These are phyloP conservation scores for Parasteatoda lunata DNA, from an alignment of 2,888 invertebrate genomes.

Conservation along the genomic window DNA sequence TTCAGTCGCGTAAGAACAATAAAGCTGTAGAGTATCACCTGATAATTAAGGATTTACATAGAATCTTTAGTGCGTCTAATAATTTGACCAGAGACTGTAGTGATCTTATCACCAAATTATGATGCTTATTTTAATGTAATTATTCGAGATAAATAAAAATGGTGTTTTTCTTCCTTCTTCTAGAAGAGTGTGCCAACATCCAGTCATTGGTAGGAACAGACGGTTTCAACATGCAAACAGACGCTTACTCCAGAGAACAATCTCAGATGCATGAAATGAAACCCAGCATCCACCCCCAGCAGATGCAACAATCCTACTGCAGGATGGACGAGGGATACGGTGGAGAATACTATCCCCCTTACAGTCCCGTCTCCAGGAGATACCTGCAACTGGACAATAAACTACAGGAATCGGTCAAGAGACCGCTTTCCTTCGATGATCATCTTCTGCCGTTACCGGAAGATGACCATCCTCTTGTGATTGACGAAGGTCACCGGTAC, in stretches of 20 bases:
- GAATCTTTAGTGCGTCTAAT: too few species aligned
- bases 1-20: too few species aligned
- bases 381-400: conserved; percentile 58
- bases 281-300: conserved; percentile 46
- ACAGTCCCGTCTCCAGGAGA: conserved; percentile 54
- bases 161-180: neutral
- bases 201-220: conserved; percentile 61
- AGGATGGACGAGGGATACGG: conserved; percentile 53
- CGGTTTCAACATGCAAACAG: conserved; percentile 52
- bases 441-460: conserved; percentile 69
- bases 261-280: conserved; percentile 53
- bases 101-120: too few species aligned
- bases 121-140: neutral
- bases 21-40: too few species aligned
- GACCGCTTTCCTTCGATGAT: conserved; percentile 56
- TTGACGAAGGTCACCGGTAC: conserved; percentile 57
- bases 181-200: conserved; percentile 68
- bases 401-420: conserved; percentile 30
- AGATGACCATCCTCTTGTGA: conserved; percentile 71
- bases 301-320: conserved; percentile 42
- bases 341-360: conserved; percentile 26
- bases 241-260: conserved; percentile 49
- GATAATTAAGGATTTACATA: too few species aligned
- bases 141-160: too few species aligned
- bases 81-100: too few species aligned